Percentiles rank a stretch among this genome's conserved stretches.
These are phyloP conservation scores for Brachyptera risi DNA, from an alignment of 2,888 invertebrate genomes.

Conservation along the genomic window DNA sequence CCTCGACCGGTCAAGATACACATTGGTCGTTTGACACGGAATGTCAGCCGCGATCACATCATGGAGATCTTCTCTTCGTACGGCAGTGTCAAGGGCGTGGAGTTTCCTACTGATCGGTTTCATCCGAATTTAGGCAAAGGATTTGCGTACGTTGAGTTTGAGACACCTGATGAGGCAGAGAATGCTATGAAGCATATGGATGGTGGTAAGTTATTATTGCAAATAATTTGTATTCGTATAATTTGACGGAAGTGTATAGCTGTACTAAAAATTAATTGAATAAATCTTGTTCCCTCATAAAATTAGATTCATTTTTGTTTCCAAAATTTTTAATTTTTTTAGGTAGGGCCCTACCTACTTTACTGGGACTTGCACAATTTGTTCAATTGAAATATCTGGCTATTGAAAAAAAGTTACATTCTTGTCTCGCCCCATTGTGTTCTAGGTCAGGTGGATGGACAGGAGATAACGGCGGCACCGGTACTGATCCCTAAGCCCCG, in stretches of 20 bases:
- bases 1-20: conserved; percentile 92
- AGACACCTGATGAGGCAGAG: conserved; percentile 91
- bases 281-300: too few species aligned
- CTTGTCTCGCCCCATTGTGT: background rate
- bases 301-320: too few species aligned
- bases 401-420: too few species aligned
- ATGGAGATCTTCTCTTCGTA: conserved; percentile 88
- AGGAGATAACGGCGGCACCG: conserved; percentile 93
- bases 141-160: conserved; percentile 94
- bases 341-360: too few species aligned
- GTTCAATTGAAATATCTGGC: too few species aligned
- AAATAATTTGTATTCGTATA: background rate
- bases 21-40: conserved; percentile 86
- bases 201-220: conserved; percentile 62
- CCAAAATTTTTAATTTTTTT: too few species aligned
- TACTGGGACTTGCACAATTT: too few species aligned
- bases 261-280: background rate
- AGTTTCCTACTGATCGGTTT: conserved; percentile 82
- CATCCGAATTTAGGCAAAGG: conserved; percentile 88
- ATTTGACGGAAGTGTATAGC: background rate
- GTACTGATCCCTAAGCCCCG: conserved; percentile 76
- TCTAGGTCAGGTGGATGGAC: conserved; percentile 87
- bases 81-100: conserved; percentile 80
- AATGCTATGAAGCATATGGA: conserved; percentile 99
- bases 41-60: conserved; percentile 87